A percentile compares a stretch with the other conserved stretches of the same genome.
Evolutionary conservation across 2,113 vertebrate species (phyloP).

Genomic region (Pontoporia blainvillei): DNA sequence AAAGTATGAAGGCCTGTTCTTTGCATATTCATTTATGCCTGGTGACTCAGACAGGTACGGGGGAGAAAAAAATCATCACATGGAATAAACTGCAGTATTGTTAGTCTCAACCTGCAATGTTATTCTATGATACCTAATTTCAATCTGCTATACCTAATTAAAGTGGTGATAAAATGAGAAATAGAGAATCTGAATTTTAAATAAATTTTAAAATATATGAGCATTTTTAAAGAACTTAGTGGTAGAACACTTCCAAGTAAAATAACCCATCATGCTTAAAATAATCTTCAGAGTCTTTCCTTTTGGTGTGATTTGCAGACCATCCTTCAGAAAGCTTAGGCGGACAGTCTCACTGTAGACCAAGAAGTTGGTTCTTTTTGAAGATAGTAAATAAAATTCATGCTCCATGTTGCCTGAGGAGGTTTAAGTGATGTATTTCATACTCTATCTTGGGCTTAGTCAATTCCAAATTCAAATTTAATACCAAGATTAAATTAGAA

Average conservation of each 20-base stretch:
- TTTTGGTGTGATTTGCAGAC: neutral
- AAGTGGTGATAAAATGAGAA: slow-evolving; percentile 67
- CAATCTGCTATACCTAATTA: slow-evolving; percentile 72
- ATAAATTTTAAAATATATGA: slow-evolving; percentile 66
- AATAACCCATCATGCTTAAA: slow-evolving; percentile 43
- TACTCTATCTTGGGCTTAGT: neutral
- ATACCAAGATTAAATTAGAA: neutral
- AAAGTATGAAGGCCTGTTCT: slow-evolving; percentile 37
- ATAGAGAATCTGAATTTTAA: slow-evolving; percentile 69
- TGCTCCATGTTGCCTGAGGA: neutral
- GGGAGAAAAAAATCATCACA: neutral
- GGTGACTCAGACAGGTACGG: slow-evolving; percentile 51
- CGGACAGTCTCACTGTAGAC: neutral
- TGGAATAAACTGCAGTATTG: slow-evolving; percentile 69
- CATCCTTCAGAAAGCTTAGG: neutral
- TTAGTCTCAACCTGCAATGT: slow-evolving; percentile 72
- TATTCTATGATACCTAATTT: slow-evolving; percentile 73
- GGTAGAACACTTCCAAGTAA: slow-evolving; percentile 15
- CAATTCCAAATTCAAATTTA: slow-evolving; percentile 17
- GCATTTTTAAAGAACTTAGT: slow-evolving; percentile 50
- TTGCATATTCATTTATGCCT: slow-evolving; percentile 61
- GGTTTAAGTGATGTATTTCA: neutral
- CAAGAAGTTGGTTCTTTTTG: neutral
- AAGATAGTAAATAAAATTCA: neutral
- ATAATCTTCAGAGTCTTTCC: slow-evolving; percentile 4